Base-by-base conservation (phyloP, 2,113 vertebrate species). In the Tragelaphus scriptus region DNA sequence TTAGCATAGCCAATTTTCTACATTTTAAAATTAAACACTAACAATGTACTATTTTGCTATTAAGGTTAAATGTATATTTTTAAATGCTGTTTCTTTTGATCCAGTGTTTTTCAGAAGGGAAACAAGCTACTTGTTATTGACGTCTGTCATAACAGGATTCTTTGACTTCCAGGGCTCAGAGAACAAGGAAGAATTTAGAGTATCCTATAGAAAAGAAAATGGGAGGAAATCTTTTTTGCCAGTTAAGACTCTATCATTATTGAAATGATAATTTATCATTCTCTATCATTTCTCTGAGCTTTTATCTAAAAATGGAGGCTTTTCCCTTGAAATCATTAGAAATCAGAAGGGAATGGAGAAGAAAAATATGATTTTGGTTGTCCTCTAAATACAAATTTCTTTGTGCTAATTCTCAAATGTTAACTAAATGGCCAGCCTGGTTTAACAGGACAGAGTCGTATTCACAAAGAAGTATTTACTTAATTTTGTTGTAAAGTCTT, bases 11-110 rank as follows among this genome's bases (percentile, higher is more conserved):
- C 12, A 88, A 47, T 82, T 96, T 21, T 84, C 7, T 88, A 10
- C 36, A 28, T 51, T 85, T 88, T 71, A 86, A 95, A 97, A 84
- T 71, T 55, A 12, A 85, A 53, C 44, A 84, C n/a, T 89, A 96
- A 96, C 4, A 75, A 32, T 3, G 36, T 30, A 32, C 7, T 86
- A 51, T 85, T 92, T 90, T 89, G 56, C 40, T 40, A 92, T n/a
- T 90, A 63, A 86, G 71, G 17, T 85, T 91, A 51, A 47, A 61
- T 91, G 7, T n/a, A 2, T 23, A 75, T 44, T 65, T 77, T 85
- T 68, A 36, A 92, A 87, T 51, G 8, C 26, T 91, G 44, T 75
- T 88, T 92, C 44, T 88, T 85, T 84, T 63, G 40, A 92, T 32
- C 1, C 40, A 96, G 32, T 26, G 85, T 4, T 61, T 94, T 92